Evolutionary conservation across 2,113 vertebrate species (phyloP), one percentile per base, ranked within the genome.

Genomic region (Mungos mungo): DNA sequence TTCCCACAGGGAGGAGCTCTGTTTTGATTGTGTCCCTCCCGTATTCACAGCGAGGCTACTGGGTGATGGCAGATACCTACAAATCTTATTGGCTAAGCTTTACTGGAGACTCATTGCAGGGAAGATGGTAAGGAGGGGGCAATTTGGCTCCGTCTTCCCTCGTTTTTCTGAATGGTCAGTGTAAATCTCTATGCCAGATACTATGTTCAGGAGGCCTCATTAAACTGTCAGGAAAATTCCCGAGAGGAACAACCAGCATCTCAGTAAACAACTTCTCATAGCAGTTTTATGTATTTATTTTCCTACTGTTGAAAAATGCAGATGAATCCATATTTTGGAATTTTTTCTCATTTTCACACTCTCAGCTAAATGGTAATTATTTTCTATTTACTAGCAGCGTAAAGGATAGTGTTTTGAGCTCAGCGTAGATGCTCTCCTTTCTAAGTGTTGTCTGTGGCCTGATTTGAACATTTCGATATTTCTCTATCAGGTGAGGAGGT

Each of bases 141-240:
- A 13, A 25, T 23, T 50, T 83, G 35, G 19, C 23, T 4, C 4
- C 47, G 0, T 66, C 19, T 41, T 19, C 11, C 4, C 60, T 50
- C 74, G 38, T 2, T 68, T 11, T 90, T 19, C 7, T 23, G 5
- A 71, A 21, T 82, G 60, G 47, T 63, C 47, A 47, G 4, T 45
- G 7, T 50, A 66, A 93, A 68, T 52, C 45, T 52, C 16, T 29
- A 27, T 5, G 15, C 33, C 35, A 50, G 21, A 54, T 33, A 15
- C 23, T 84, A 7, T 81, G 88, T 97, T 79, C 21, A 85, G 57
- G 79, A 81, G 18, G 7, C 27, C 65, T 93, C 76, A 54, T 96
- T 87, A 87, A 95, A 82, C 23, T 90, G 47, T 35, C 33, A 93
- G 65, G 10, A 72, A 90, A 88, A 88, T 3, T 74, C 21, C 63